Evolutionary conservation across 1,140 invertebrate genomes (phyloP).

Genomic region (Hycleus phaleratus): DNA sequence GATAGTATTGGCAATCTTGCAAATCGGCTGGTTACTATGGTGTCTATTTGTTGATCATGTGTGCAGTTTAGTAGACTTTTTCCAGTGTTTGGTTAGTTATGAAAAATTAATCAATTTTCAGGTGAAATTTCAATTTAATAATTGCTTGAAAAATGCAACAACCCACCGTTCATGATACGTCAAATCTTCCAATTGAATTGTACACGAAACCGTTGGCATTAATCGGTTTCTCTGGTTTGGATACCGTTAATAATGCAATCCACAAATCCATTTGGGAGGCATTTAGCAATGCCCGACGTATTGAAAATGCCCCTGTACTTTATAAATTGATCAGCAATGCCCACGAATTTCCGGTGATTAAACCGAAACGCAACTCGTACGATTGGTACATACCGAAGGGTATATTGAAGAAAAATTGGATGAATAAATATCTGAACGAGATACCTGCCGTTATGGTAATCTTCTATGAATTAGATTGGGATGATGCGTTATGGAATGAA

Average conservation of each 20-base stretch:
- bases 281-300: constrained; percentile 71
- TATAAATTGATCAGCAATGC: constrained; percentile 72
- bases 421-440: constrained; percentile 84
- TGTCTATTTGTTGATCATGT: no score
- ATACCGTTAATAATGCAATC: constrained; percentile 72
- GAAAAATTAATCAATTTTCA: background rate
- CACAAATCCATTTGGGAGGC: constrained; percentile 90
- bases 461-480: constrained; percentile 97
- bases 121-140: background rate
- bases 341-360: constrained; percentile 83
- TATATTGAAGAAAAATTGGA: constrained; percentile 92
- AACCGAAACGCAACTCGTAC: constrained; percentile 85
- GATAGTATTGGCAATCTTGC: no score
- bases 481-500: constrained; percentile 86
- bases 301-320: constrained; percentile 74
- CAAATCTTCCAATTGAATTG: constrained; percentile 66
- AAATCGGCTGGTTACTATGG: no score
- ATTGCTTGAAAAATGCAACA: constrained; percentile 1
- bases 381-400: constrained; percentile 96
- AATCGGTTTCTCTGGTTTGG: constrained; percentile 78
- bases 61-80: no score
- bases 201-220: constrained; percentile 72
- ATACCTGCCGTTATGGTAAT: constrained; percentile 89
- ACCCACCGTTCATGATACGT: constrained; percentile 17
- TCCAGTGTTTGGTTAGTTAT: background rate